A percentile compares a stretch with the other conserved stretches of the same genome.
These are phyloP conservation scores for Nezara viridula DNA, from an alignment of 2,888 invertebrate genomes.

Conservation along the genomic window DNA sequence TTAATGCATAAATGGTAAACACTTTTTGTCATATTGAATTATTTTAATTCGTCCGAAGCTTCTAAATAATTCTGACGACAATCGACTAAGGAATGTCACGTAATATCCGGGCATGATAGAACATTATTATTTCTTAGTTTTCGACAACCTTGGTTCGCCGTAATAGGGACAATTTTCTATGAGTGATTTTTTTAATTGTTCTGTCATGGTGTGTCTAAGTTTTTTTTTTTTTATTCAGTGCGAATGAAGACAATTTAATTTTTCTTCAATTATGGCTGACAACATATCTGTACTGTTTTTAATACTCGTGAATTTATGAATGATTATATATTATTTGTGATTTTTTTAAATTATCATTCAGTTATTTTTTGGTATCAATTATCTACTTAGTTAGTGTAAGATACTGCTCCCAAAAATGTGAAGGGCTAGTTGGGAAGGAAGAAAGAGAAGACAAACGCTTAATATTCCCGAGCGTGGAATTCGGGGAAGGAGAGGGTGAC, in stretches of 20 bases:
- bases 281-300: neutral
- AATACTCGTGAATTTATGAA: no score
- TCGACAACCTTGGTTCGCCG: neutral
- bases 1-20: neutral
- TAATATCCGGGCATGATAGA: neutral
- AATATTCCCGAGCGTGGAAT: conserved; percentile 39
- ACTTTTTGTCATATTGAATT: neutral
- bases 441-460: neutral
- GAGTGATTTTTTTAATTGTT: neutral
- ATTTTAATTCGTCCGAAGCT: neutral
- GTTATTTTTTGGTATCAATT: neutral
- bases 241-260: neutral
- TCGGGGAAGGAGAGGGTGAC: conserved; percentile 34
- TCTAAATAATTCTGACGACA: neutral
- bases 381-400: neutral
- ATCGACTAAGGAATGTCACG: neutral
- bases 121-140: neutral
- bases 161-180: conserved; percentile 3
- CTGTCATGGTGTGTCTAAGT: neutral
- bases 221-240: neutral
- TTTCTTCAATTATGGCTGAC: neutral
- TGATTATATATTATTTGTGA: no score
- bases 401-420: neutral
- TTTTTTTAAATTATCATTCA: neutral
- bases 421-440: neutral